Conservation (phyloP, 2,113 vertebrate genomes). For the Struthio camelus region DNA sequence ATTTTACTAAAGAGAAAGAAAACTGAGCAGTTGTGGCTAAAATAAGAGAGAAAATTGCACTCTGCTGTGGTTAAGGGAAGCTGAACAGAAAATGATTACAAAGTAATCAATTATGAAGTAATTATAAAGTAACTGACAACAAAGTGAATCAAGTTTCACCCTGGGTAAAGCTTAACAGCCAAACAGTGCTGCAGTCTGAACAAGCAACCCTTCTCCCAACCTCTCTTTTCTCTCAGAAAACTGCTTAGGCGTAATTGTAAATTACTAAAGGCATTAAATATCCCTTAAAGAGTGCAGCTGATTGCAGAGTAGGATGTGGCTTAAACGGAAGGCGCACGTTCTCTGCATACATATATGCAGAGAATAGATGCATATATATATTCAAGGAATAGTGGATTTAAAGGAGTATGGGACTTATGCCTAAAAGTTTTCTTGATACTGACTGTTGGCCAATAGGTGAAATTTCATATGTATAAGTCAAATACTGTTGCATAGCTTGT, state of each 20-base stretch:
- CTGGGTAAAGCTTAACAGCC: conserved; percentile 12
- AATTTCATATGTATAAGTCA: not conserved
- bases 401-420: not conserved
- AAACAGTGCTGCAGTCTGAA: not conserved
- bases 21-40: not conserved
- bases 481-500: not conserved
- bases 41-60: not conserved
- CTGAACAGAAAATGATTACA: not conserved
- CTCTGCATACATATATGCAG: not conserved
- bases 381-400: not conserved
- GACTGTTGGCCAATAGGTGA: not conserved
- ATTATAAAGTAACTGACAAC: conserved; percentile 7
- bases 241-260: not conserved
- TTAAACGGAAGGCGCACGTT: not conserved
- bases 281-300: not conserved
- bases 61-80: not conserved
- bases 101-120: not conserved
- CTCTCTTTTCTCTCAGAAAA: not conserved
- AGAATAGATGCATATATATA: not conserved
- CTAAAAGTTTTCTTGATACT: not conserved
- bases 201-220: not conserved
- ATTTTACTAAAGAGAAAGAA: not conserved
- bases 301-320: not conserved
- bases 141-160: conserved; percentile 17
- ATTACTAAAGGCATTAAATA: not conserved